Conservation (phyloP, 2,888 invertebrate genomes). For the Cheilosia impressa region DNA sequence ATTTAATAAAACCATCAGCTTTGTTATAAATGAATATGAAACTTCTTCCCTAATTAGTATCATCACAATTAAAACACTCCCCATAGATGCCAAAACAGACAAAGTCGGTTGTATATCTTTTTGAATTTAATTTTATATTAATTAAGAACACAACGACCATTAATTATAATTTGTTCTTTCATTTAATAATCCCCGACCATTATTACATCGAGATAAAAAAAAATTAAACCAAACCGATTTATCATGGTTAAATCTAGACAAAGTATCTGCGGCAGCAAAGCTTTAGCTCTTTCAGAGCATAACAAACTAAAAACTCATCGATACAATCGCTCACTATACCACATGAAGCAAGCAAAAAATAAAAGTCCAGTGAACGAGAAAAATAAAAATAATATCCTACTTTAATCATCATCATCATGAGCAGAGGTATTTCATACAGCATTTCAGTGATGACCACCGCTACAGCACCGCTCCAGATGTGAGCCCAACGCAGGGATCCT, state of each 20-base stretch:
- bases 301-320: conserved; percentile 16
- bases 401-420: conserved; percentile 56
- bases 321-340: background rate
- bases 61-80: background rate
- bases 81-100: conserved; percentile 31
- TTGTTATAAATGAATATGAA: too few relatives aligned
- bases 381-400: conserved; percentile 26
- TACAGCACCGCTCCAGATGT: conserved; percentile 47
- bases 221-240: conserved; percentile 54
- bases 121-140: conserved; percentile 44
- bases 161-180: conserved; percentile 44
- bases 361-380: background rate
- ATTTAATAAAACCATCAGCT: too few relatives aligned
- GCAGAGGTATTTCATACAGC: conserved; percentile 16
- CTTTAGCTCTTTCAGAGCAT: background rate
- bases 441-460: conserved; percentile 37
- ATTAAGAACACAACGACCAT: conserved; percentile 40
- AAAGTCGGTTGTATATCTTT: conserved; percentile 45
- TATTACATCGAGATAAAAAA: conserved; percentile 8
- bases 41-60: background rate
- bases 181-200: background rate
- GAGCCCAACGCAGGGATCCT: conserved; percentile 30
- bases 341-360: background rate
- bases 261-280: conserved; percentile 21
- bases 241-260: conserved; percentile 54